phyloP scores from a whole-genome alignment of 2,113 vertebrate genomes.

The Crypturellus undulatus region DNA sequence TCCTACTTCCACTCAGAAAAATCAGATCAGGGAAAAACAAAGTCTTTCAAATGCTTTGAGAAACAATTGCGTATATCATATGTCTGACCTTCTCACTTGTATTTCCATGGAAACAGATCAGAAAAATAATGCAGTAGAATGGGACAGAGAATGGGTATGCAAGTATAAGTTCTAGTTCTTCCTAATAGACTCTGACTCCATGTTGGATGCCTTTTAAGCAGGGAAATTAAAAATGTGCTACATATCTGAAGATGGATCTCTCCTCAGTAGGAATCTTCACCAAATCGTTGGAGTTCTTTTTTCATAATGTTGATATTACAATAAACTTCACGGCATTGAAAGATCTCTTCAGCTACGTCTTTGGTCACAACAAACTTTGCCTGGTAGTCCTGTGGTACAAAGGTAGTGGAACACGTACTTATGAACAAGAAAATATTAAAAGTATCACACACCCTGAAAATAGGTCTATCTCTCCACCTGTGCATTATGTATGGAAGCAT shows the following conservation, averaged over 20 bases:
- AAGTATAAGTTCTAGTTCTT: background rate
- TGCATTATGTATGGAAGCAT: background rate
- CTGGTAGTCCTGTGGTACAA: background rate
- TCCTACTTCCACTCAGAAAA: background rate
- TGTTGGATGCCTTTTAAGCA: background rate
- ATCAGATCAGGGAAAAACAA: background rate
- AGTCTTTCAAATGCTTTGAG: constrained; percentile 1
- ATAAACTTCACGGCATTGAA: background rate
- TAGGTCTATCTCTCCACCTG: background rate
- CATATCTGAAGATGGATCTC: background rate
- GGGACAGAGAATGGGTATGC: background rate
- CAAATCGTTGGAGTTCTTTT: background rate
- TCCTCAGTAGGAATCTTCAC: background rate
- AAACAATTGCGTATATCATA: background rate
- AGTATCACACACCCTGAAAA: background rate
- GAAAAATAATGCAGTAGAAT: background rate
- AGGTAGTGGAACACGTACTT: background rate
- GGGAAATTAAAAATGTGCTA: background rate
- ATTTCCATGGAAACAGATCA: constrained; percentile 40
- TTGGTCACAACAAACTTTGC: background rate
- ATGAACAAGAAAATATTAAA: background rate
- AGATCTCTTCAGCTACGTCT: background rate
- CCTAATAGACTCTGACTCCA: background rate
- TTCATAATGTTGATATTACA: background rate
- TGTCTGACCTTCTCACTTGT: background rate